Conservation (phyloP, 2,113 vertebrate genomes). For the Elaphurus davidianus region DNA sequence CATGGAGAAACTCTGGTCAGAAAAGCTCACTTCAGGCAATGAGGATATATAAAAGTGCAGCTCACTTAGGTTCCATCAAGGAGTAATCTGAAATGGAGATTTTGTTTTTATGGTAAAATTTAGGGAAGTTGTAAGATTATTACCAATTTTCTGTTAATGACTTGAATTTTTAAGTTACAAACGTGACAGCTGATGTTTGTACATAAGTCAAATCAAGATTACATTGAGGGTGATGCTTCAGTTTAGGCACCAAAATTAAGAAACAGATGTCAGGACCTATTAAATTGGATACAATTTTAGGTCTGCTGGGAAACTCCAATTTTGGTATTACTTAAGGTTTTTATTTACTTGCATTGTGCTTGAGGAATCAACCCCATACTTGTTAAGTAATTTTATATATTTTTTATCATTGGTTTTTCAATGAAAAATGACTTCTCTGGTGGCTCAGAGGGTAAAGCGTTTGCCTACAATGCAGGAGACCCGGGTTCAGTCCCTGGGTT, state of each 20-base stretch:
- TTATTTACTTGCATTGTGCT: not conserved
- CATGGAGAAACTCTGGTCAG: not conserved
- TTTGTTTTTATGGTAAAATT: not conserved
- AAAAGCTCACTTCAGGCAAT: not conserved
- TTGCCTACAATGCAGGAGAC: not conserved
- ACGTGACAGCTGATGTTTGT: not conserved
- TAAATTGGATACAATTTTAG: not conserved
- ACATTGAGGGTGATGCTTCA: not conserved
- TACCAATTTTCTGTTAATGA: not conserved
- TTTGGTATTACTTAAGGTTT: not conserved
- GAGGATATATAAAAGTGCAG: not conserved
- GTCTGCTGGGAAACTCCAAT: not conserved
- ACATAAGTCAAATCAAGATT: not conserved
- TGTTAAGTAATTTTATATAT: not conserved
- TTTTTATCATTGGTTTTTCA: not conserved
- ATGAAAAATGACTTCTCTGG: not conserved
- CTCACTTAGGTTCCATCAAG: not conserved
- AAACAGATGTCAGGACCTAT: slow-evolving; percentile 5
- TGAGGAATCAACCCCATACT: not conserved
- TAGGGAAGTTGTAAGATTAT: not conserved
- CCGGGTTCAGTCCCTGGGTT: not conserved
- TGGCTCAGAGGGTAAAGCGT: not conserved
- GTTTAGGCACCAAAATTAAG: not conserved
- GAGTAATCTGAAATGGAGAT: not conserved
- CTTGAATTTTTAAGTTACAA: not conserved